Conservation (phyloP, 1,140 invertebrate genomes). For the Drosophila insularis region DNA sequence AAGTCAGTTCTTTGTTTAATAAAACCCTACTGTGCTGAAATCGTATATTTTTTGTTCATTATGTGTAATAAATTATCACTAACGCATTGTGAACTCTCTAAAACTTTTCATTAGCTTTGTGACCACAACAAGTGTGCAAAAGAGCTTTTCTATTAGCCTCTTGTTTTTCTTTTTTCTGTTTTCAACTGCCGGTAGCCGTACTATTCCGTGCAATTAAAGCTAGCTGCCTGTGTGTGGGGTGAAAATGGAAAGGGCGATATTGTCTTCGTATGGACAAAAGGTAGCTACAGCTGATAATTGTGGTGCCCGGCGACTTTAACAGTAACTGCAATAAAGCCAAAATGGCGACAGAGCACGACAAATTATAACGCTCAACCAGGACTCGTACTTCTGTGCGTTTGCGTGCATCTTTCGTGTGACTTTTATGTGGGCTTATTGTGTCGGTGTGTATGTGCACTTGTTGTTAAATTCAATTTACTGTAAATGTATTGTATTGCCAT, state of each 20-base stretch:
- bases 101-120: background rate
- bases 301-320: conserved; percentile 31
- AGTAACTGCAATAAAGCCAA: conserved; percentile 48
- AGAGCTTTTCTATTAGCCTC: conserved; percentile 12
- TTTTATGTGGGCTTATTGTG: conserved; percentile 16
- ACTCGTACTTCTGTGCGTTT: background rate
- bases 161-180: background rate
- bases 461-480: conserved; percentile 66
- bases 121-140: conserved; percentile 42
- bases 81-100: background rate
- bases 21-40: too few relatives aligned
- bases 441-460: conserved; percentile 23
- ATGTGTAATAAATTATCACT: too few relatives aligned
- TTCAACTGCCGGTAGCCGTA: too few relatives aligned
- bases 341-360: conserved; percentile 51
- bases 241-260: background rate
- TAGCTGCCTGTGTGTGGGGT: background rate
- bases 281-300: conserved; percentile 53
- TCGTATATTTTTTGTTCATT: too few relatives aligned
- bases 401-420: conserved; percentile 14
- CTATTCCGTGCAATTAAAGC: background rate
- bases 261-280: background rate
- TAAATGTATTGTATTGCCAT: conserved; percentile 47
- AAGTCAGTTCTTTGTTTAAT: too few relatives aligned
- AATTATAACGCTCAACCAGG: conserved; percentile 14